Conservation (phyloP, 2,888 invertebrate species). For the Xylophagus ater region DNA sequence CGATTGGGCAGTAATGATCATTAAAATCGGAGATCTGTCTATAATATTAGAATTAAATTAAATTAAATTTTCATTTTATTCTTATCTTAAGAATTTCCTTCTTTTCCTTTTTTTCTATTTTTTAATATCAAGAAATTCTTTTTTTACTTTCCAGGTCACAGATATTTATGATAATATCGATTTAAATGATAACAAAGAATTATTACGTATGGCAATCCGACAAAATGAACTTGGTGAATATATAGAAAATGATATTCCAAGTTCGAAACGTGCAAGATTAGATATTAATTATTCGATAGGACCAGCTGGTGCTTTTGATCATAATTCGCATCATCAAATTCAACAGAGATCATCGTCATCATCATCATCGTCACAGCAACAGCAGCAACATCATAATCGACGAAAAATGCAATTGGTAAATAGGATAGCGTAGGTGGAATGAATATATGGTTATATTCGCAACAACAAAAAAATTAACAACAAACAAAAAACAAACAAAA, state of each 20-base stretch:
- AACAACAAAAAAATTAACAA: no score
- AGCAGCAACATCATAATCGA: slow-evolving; percentile 42
- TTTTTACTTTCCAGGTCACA: slow-evolving; percentile 44
- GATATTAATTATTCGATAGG: slow-evolving; percentile 41
- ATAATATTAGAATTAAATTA: no score
- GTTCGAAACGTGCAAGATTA: slow-evolving; percentile 32
- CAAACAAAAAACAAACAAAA: no score
- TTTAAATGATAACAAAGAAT: slow-evolving; percentile 47
- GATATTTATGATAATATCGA: slow-evolving; percentile 65
- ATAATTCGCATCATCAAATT: slow-evolving; percentile 25
- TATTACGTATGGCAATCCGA: slow-evolving; percentile 26
- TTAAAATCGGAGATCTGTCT: no score
- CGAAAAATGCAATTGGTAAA: slow-evolving; percentile 54
- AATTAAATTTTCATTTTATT: no score
- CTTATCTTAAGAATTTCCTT: no score
- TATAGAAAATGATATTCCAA: slow-evolving; percentile 43
- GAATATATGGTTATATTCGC: no score
- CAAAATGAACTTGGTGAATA: slow-evolving; percentile 46
- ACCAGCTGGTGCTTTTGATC: slow-evolving; percentile 37
- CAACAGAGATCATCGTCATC: slow-evolving; percentile 22
- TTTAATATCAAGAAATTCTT: slow-evolving; percentile 5
- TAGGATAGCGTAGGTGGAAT: slow-evolving; percentile 37
- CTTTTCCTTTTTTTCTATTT: not conserved
- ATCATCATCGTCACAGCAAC: slow-evolving; percentile 16
- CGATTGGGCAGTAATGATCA: no score